A percentile compares a stretch with the other conserved stretches of the same genome.
Conservation (phyloP, 2,888 invertebrate genomes). For the Drosophila paranaensis region DNA sequence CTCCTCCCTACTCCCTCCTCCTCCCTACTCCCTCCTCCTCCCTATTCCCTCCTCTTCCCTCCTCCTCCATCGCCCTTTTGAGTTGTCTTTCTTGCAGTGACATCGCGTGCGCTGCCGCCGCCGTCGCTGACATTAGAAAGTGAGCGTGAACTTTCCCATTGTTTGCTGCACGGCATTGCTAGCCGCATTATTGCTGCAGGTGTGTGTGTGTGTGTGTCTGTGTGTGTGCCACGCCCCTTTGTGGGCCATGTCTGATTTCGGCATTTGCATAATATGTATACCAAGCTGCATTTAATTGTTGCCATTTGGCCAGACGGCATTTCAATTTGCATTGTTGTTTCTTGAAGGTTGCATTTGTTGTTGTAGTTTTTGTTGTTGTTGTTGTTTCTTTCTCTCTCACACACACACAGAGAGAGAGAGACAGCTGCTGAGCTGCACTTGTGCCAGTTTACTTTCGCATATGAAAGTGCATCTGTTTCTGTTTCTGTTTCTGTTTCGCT, state of each 20-base stretch:
- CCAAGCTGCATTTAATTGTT: slow-evolving; percentile 48
- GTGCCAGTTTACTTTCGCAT: slow-evolving; percentile 60
- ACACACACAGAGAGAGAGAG: slow-evolving; percentile 9
- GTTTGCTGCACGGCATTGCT: slow-evolving; percentile 35
- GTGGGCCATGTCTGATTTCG: slow-evolving; percentile 14
- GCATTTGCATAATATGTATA: slow-evolving; percentile 56
- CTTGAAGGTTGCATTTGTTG: slow-evolving; percentile 40
- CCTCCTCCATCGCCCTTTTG: neutral
- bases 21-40: too few relatives aligned
- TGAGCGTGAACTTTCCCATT: slow-evolving; percentile 71
- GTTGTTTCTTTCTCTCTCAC: slow-evolving; percentile 11
- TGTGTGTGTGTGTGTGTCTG: slow-evolving; percentile 14
- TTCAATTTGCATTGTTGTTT: slow-evolving; percentile 50
- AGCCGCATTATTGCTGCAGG: slow-evolving; percentile 18
- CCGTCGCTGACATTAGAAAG: slow-evolving; percentile 57
- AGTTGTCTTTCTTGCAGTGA: slow-evolving; percentile 15
- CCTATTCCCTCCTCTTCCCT: neutral
- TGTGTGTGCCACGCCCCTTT: slow-evolving; percentile 32
- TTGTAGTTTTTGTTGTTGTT: neutral
- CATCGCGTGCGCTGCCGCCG: slow-evolving; percentile 50
- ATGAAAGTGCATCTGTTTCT: slow-evolving; percentile 61
- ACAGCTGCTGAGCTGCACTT: slow-evolving; percentile 43
- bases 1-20: neutral
- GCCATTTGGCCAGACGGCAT: slow-evolving; percentile 48
- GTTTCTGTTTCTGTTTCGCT: slow-evolving; percentile 9